Conservation (phyloP, 2,888 invertebrate genomes). For the Eumerus sabulonum region DNA sequence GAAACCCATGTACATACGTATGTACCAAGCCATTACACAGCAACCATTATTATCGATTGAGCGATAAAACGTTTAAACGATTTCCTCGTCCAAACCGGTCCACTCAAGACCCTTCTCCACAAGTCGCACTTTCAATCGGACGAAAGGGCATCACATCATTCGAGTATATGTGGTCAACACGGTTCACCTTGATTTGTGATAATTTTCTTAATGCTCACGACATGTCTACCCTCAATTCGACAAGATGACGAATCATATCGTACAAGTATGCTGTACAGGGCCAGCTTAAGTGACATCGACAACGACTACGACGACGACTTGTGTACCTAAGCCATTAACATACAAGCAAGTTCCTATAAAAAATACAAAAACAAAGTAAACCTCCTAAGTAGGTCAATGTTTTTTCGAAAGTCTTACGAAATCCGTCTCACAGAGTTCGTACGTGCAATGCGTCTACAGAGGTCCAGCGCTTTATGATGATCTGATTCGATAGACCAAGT, state of each 20-base stretch:
- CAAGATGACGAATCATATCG: constrained; percentile 50
- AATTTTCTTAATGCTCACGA: constrained; percentile 27
- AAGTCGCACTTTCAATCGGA: too few species aligned
- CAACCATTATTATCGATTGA: too few species aligned
- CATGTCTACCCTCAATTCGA: constrained; percentile 50
- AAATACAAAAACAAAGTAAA: constrained; percentile 10
- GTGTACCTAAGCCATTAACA: constrained; percentile 48
- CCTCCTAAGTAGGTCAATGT: constrained; percentile 61
- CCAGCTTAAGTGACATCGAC: background rate
- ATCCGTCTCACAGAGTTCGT: constrained; percentile 23
- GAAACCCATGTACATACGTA: too few species aligned
- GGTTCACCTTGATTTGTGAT: constrained; percentile 21
- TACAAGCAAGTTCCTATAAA: constrained; percentile 28
- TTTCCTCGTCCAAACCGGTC: too few species aligned
- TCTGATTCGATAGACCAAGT: constrained; percentile 38
- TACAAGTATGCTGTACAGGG: constrained; percentile 38
- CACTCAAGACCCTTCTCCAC: too few species aligned
- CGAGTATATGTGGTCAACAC: too few species aligned
- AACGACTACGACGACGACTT: constrained; percentile 1
- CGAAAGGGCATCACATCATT: too few species aligned
- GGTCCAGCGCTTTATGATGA: too few species aligned
- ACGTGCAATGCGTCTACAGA: constrained; percentile 12
- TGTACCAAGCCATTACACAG: too few species aligned
- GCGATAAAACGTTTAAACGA: too few species aligned
- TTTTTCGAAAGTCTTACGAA: constrained; percentile 64